phyloP scores from a whole-genome alignment of 2,797 vertebrate species.

The Dipus sagitta region DNA sequence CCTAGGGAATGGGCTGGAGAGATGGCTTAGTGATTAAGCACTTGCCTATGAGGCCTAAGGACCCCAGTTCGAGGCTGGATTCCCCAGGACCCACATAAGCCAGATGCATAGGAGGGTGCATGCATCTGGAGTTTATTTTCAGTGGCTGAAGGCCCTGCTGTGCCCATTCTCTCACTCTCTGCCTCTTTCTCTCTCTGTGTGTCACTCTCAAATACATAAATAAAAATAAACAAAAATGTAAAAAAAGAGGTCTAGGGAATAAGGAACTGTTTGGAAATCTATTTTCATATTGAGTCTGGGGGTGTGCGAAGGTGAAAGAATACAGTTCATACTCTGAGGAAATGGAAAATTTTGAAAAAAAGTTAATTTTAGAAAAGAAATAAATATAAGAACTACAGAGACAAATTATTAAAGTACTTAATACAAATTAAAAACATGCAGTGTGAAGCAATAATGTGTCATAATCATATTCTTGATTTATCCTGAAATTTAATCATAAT shows the following conservation, averaged over 20 bases:
- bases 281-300: not conserved
- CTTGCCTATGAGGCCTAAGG: too few species aligned
- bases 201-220: too few species aligned
- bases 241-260: not conserved
- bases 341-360: not conserved
- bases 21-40: too few species aligned
- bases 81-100: too few species aligned
- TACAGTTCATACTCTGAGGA: not conserved
- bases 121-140: too few species aligned
- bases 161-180: too few species aligned
- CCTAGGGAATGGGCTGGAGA: too few species aligned
- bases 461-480: not conserved
- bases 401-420: not conserved
- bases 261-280: not conserved
- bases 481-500: not conserved
- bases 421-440: not conserved
- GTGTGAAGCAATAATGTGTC: not conserved
- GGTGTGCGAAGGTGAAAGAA: not conserved
- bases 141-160: too few species aligned
- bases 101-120: too few species aligned
- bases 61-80: too few species aligned
- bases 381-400: conserved; percentile 3
- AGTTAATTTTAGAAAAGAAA: not conserved
- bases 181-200: too few species aligned
- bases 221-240: too few species aligned